Percentiles rank a stretch among this genome's conserved stretches.
Evolutionary conservation across 2,888 invertebrate genomes (phyloP).

Genomic region (Zootermopsis nevadensis): DNA sequence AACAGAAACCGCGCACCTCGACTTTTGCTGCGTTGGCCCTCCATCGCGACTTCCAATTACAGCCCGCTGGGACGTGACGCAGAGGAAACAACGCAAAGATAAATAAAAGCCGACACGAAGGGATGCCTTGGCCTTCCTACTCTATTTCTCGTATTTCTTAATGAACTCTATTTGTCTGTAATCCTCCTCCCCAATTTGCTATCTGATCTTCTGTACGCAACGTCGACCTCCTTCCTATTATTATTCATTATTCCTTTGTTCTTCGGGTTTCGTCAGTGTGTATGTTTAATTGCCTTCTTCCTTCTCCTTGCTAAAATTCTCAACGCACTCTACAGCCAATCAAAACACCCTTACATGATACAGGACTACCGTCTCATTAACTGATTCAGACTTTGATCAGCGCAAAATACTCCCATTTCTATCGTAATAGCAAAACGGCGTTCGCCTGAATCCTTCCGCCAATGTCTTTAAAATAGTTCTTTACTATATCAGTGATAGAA

Average conservation of each 20-base stretch:
- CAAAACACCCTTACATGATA: no score
- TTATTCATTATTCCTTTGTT: constrained; percentile 39
- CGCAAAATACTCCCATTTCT: no score
- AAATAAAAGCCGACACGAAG: constrained; percentile 23
- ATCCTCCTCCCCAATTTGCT: constrained; percentile 32
- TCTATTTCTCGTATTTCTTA: constrained; percentile 16
- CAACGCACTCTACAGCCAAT: no score
- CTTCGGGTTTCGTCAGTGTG: constrained; percentile 21
- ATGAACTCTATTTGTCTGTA: constrained; percentile 41
- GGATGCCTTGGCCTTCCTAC: constrained; percentile 32
- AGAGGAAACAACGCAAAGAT: constrained; percentile 14
- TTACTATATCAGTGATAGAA: no score
- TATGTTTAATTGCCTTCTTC: constrained; percentile 35
- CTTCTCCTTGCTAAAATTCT: background rate
- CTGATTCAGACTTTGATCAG: no score
- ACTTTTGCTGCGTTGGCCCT: constrained; percentile 2
- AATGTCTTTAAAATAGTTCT: no score
- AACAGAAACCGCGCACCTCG: no score
- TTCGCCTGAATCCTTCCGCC: no score
- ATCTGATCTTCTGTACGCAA: constrained; percentile 38
- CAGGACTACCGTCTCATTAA: no score
- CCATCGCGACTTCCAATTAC: constrained; percentile 13
- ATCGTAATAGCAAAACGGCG: no score
- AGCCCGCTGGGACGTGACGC: background rate
- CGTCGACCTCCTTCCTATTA: background rate